Conservation (phyloP, 2,797 vertebrate genomes). For the Clarias fuscus region DNA sequence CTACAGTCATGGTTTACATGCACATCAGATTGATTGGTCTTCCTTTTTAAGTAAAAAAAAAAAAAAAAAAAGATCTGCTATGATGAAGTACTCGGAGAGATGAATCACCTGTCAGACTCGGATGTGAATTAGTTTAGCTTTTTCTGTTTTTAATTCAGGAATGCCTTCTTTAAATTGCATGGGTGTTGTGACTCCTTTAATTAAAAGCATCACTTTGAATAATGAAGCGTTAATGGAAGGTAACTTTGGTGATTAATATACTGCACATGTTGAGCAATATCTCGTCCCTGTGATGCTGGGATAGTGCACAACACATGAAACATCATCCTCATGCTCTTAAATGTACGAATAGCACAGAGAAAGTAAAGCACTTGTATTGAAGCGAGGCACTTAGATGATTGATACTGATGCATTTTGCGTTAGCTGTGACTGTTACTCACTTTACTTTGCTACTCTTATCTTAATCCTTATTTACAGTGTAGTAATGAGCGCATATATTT, state of each 20-base stretch:
- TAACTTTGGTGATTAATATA: conserved; percentile 75
- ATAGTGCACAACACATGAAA: no score
- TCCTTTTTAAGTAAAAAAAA: conserved; percentile 65
- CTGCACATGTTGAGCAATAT: conserved; percentile 53
- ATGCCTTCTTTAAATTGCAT: conserved; percentile 59
- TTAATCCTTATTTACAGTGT: not conserved
- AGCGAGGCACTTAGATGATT: not conserved
- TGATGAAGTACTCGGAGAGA: conserved; percentile 70
- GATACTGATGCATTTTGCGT: not conserved
- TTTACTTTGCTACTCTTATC: not conserved
- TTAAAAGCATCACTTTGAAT: conserved; percentile 71
- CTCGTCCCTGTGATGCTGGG: conserved; percentile 19
- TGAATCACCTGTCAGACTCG: conserved; percentile 73
- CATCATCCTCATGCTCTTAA: not conserved
- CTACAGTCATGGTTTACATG: not conserved
- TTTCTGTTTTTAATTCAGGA: conserved; percentile 72
- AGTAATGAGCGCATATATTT: not conserved
- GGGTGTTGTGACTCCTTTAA: conserved; percentile 61
- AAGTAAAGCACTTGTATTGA: not conserved
- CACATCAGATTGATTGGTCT: conserved; percentile 44
- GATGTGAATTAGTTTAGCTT: conserved; percentile 71
- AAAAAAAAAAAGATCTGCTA: conserved; percentile 15
- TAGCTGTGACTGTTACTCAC: not conserved
- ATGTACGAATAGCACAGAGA: not conserved
- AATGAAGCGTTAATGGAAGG: conserved; percentile 70